Evolutionary conservation across 2,113 vertebrate species (phyloP).

Genomic region (Plecturocebus donacophilus): DNA sequence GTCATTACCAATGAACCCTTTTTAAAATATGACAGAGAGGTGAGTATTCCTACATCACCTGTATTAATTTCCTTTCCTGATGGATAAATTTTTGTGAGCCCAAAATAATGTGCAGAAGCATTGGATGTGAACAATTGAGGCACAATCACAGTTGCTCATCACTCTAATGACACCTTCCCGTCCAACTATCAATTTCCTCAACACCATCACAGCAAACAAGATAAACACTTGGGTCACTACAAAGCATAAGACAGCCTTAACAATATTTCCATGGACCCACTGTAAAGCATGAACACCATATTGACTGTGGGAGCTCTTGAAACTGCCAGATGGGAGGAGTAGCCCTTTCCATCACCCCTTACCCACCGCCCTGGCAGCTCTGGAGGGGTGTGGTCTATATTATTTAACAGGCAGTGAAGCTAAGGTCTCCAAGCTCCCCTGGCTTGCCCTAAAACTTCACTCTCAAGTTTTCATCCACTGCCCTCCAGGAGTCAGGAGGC

Average conservation of each 20-base stretch:
- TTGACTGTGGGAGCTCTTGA: slow-evolving; percentile 62
- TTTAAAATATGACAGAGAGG: slow-evolving; percentile 33
- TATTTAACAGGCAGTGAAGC: slow-evolving; percentile 48
- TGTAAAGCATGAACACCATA: slow-evolving; percentile 45
- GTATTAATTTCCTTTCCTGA: slow-evolving; percentile 53
- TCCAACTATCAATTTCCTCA: not conserved
- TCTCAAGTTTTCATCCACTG: slow-evolving; percentile 50
- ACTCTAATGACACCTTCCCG: not conserved
- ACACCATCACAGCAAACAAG: rapidly evolving
- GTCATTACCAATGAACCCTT: slow-evolving; percentile 61
- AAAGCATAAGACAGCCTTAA: not conserved
- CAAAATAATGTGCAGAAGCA: slow-evolving; percentile 30
- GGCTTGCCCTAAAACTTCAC: slow-evolving; percentile 59
- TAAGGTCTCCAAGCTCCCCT: not conserved
- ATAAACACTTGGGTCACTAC: slow-evolving; percentile 56
- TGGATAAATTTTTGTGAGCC: not conserved
- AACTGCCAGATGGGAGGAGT: slow-evolving; percentile 57
- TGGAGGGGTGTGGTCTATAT: not conserved
- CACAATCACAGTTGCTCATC: not conserved
- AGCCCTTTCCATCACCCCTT: not conserved
- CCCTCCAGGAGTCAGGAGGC: slow-evolving; percentile 41
- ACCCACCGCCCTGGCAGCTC: not conserved
- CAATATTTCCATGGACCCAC: not conserved
- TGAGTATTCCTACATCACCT: not conserved
- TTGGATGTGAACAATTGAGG: slow-evolving; percentile 47